Conservation (phyloP, 2,888 invertebrate species). For the Epirrita christyi region DNA sequence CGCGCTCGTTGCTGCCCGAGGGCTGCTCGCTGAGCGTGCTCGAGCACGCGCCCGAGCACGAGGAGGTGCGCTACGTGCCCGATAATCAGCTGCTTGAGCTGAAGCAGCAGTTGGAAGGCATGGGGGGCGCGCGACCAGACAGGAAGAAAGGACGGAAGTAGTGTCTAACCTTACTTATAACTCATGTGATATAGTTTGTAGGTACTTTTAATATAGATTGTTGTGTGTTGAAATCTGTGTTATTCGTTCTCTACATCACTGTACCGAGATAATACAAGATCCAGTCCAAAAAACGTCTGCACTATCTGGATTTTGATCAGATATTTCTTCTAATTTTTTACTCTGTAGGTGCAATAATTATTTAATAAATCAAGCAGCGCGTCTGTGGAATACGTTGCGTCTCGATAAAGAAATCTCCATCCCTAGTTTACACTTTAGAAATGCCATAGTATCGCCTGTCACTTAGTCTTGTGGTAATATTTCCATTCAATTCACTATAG, state of each 20-base stretch:
- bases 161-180: background rate
- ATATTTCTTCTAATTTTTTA: too few relatives aligned
- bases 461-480: too few relatives aligned
- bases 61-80: slow-evolving; percentile 91
- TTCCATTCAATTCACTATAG: too few relatives aligned
- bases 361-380: too few relatives aligned
- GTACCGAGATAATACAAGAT: too few relatives aligned
- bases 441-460: too few relatives aligned
- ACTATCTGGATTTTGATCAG: too few relatives aligned
- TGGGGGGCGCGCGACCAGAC: slow-evolving; percentile 83
- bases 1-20: slow-evolving; percentile 90
- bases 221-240: background rate
- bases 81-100: slow-evolving; percentile 91
- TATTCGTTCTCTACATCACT: background rate
- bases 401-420: too few relatives aligned
- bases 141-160: slow-evolving; percentile 62
- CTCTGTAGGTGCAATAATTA: too few relatives aligned
- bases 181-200: background rate
- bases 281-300: too few relatives aligned
- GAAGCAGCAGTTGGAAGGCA: slow-evolving; percentile 89
- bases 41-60: slow-evolving; percentile 87
- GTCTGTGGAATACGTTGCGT: too few relatives aligned
- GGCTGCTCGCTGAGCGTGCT: slow-evolving; percentile 90
- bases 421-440: too few relatives aligned
- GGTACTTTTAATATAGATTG: background rate